These are phyloP conservation scores for Scaptomyza parva DNA, from an alignment of 2,888 invertebrate species.

Conservation along the genomic window DNA sequence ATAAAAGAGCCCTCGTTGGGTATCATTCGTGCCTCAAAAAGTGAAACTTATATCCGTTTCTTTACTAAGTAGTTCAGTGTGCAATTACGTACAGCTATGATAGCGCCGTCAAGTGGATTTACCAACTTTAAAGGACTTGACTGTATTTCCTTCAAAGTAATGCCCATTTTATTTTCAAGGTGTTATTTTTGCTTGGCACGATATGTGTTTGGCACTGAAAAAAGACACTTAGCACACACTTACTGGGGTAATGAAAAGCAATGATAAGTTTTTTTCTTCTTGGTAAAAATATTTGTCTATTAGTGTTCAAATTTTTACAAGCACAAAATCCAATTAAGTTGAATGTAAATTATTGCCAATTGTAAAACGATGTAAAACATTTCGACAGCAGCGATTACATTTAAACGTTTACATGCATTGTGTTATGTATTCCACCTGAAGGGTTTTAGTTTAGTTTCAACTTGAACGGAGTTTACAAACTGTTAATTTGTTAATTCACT, in stretches of 20 bases:
- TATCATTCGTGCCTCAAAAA: slow-evolving; percentile 54
- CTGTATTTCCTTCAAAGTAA: neutral
- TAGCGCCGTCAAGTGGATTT: slow-evolving; percentile 12
- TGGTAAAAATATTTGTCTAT: neutral
- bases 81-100: slow-evolving; percentile 9
- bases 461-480: slow-evolving; percentile 3
- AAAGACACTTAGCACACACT: neutral
- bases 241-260: neutral
- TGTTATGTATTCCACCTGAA: neutral
- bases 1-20: neutral
- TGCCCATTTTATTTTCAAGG: slow-evolving; percentile 4
- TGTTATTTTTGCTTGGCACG: slow-evolving; percentile 6
- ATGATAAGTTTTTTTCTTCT: neutral
- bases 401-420: neutral
- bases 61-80: slow-evolving; percentile 32
- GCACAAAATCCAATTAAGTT: too few species aligned
- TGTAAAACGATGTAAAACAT: neutral
- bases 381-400: neutral
- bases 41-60: slow-evolving; percentile 64
- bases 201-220: neutral
- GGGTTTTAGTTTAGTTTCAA: neutral
- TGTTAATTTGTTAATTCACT: slow-evolving; percentile 34
- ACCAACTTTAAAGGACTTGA: neutral
- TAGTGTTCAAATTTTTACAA: neutral
- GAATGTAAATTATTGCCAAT: neutral